phyloP scores from a whole-genome alignment of 2,888 invertebrate genomes.

The Schizaphis graminum region DNA sequence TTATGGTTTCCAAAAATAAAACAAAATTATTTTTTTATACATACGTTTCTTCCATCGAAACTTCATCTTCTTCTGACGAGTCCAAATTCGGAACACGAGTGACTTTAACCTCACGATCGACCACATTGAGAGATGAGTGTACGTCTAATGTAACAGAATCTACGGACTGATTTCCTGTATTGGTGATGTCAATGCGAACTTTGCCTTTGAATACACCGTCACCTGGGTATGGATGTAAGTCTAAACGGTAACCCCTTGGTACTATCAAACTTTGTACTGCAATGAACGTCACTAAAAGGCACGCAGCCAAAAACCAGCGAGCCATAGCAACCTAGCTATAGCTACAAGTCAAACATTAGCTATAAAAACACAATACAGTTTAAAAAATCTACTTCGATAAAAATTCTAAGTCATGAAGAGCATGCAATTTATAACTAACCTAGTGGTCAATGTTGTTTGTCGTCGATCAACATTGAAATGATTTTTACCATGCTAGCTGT shows the following conservation, averaged over 20 bases:
- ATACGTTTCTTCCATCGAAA: constrained; percentile 68
- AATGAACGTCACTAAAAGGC: background rate
- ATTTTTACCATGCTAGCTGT: background rate
- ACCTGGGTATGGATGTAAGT: constrained; percentile 78
- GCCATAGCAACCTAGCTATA: constrained; percentile 40
- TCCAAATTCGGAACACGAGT: constrained; percentile 66
- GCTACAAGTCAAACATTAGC: constrained; percentile 31
- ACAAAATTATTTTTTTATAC: background rate
- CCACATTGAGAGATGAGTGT: constrained; percentile 67
- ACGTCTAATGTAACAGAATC: constrained; percentile 67
- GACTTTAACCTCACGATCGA: constrained; percentile 68
- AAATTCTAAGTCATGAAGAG: background rate
- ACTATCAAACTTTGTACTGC: constrained; percentile 68
- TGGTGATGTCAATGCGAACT: constrained; percentile 59
- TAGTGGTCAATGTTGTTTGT: background rate
- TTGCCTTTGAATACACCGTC: constrained; percentile 76
- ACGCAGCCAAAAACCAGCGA: constrained; percentile 49
- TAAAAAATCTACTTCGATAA: background rate
- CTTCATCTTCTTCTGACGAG: constrained; percentile 68
- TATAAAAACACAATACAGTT: background rate
- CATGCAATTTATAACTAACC: background rate
- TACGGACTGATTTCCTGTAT: constrained; percentile 44
- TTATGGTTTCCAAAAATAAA: background rate
- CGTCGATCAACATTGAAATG: constrained; percentile 19
- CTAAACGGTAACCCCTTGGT: constrained; percentile 78